Evolutionary conservation across 2,888 invertebrate species (phyloP).

Genomic region (Cephus pulcher): DNA sequence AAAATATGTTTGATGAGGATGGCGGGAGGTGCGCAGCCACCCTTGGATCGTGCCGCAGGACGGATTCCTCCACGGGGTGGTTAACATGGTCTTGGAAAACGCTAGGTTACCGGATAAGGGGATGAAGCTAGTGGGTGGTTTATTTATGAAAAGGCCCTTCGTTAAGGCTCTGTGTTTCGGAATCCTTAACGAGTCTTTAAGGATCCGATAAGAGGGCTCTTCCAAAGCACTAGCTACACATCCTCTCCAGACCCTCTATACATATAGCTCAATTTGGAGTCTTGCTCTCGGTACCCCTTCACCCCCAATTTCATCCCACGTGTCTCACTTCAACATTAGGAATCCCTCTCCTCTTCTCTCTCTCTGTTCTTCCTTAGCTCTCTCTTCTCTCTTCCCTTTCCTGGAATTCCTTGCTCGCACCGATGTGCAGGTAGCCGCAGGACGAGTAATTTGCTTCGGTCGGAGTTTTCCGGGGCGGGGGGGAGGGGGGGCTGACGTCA

Average conservation of each 20-base stretch:
- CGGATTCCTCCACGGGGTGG: too few relatives aligned
- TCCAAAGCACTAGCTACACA: not conserved
- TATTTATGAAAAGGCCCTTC: constrained; percentile 8
- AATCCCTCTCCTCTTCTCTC: not conserved
- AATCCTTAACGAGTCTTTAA: constrained; percentile 30
- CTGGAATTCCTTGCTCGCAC: not conserved
- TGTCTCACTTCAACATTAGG: not conserved
- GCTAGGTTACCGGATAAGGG: not conserved
- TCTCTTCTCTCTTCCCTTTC: not conserved
- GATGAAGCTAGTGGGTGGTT: not conserved
- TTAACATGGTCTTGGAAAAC: not conserved
- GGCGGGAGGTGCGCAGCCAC: not conserved
- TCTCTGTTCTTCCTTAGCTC: not conserved
- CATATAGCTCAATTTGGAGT: not conserved
- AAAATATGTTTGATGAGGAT: not conserved
- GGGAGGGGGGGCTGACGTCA: not conserved
- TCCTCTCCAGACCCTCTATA: not conserved
- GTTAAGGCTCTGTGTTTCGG: constrained; percentile 20
- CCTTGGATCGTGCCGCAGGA: not conserved
- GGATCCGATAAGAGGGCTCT: constrained; percentile 20
- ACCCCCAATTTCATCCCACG: not conserved
- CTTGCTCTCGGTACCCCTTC: not conserved
- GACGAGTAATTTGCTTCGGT: not conserved
- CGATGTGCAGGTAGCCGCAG: not conserved
- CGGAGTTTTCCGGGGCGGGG: too few relatives aligned